Percentiles rank a stretch among this genome's conserved stretches.
Evolutionary conservation across 2,113 vertebrate genomes (phyloP).

Genomic region (Carollia perspicillata): DNA sequence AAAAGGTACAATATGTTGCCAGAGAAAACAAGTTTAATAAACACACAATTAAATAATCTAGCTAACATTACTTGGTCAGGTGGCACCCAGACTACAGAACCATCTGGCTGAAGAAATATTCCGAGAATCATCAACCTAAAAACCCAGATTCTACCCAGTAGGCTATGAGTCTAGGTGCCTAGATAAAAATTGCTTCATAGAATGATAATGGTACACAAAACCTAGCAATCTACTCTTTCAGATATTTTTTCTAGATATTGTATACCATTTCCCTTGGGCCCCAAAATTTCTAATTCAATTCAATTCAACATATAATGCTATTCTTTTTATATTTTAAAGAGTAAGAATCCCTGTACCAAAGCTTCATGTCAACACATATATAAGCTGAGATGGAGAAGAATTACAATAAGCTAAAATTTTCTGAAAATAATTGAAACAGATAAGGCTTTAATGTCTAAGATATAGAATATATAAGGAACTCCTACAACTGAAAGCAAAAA

Average conservation of each 20-base stretch:
- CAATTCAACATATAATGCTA: not conserved
- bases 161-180: not conserved
- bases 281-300: not conserved
- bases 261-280: not conserved
- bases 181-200: conserved; percentile 17
- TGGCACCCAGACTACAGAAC: conserved; percentile 63
- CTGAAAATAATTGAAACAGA: conserved; percentile 9
- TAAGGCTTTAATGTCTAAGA: not conserved
- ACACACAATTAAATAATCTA: conserved; percentile 65
- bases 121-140: conserved; percentile 62
- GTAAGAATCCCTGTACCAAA: not conserved
- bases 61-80: conserved; percentile 62
- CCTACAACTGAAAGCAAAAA: not conserved
- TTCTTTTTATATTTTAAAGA: not conserved
- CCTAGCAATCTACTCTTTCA: not conserved
- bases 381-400: not conserved
- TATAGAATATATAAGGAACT: not conserved
- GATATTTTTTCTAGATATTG: not conserved
- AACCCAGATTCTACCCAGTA: conserved; percentile 59
- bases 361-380: not conserved
- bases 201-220: conserved; percentile 10
- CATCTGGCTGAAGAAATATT: conserved; percentile 68
- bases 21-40: conserved; percentile 69
- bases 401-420: not conserved
- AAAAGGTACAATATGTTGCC: conserved; percentile 53